Conservation (phyloP, 2,888 invertebrate species). For the Trachelus tabidus region DNA sequence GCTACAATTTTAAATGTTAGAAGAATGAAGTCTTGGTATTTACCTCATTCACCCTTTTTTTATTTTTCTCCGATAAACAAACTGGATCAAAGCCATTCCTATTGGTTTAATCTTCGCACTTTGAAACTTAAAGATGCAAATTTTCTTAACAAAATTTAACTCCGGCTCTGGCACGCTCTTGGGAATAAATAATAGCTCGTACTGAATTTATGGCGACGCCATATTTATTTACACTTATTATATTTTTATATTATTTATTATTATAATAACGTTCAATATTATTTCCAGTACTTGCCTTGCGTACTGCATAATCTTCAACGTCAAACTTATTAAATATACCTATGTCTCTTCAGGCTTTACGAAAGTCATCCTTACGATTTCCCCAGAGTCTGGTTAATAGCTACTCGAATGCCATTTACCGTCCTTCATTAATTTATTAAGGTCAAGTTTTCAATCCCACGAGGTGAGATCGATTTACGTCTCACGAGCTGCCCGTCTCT, state of each 20-base stretch:
- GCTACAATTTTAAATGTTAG: not conserved
- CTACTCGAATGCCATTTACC: slow-evolving; percentile 6
- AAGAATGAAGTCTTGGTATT: too few relatives aligned
- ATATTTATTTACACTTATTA: too few relatives aligned
- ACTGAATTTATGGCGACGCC: too few relatives aligned
- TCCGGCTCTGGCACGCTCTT: too few relatives aligned
- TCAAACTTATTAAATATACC: too few relatives aligned
- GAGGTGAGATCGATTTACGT: not conserved
- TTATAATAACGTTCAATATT: not conserved
- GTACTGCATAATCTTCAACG: not conserved
- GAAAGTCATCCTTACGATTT: not conserved
- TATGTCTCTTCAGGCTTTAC: not conserved
- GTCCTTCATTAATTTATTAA: slow-evolving; percentile 12
- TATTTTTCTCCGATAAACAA: not conserved
- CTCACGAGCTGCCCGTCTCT: not conserved
- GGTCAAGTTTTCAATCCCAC: slow-evolving; percentile 8
- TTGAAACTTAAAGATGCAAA: too few relatives aligned
- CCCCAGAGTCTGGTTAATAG: not conserved
- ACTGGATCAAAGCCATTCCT: not conserved
- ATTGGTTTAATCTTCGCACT: not conserved
- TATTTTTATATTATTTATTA: too few relatives aligned
- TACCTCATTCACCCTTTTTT: not conserved
- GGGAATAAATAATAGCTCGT: too few relatives aligned
- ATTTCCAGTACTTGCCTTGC: not conserved
- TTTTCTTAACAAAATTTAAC: too few relatives aligned